A percentile compares a stretch with the other conserved stretches of the same genome.
These are phyloP conservation scores for Carassius auratus DNA, from an alignment of 2,113 vertebrate genomes.

Conservation along the genomic window DNA sequence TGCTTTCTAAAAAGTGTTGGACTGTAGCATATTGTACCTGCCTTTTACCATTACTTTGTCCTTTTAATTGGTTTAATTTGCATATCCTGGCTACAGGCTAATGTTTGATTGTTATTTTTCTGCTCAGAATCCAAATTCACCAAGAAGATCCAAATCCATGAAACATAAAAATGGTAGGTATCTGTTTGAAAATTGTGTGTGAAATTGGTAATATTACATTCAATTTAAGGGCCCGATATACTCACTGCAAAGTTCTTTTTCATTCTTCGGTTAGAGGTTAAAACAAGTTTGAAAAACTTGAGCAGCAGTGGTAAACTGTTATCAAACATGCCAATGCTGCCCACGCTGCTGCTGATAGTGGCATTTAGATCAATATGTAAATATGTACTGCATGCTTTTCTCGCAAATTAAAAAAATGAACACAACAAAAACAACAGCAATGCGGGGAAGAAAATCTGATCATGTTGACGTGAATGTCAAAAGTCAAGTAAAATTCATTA, in stretches of 20 bases:
- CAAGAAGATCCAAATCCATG: conserved; percentile 95
- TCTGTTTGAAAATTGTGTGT: neutral
- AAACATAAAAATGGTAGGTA: conserved; percentile 96
- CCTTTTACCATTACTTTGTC: neutral
- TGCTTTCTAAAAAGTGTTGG: neutral
- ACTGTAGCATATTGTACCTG: neutral
- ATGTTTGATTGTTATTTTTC: conserved; percentile 34
- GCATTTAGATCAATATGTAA: neutral
- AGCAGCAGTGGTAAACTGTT: neutral
- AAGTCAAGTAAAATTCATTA: neutral
- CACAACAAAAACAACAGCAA: too few species aligned
- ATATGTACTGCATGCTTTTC: neutral
- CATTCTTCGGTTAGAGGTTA: neutral
- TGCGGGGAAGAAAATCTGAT: neutral
- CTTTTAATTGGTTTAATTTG: neutral
- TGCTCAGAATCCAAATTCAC: conserved; percentile 94
- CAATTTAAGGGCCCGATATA: neutral
- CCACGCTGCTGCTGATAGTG: neutral
- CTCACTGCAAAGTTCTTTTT: neutral
- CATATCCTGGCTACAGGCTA: neutral
- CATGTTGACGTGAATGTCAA: neutral
- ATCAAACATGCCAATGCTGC: neutral
- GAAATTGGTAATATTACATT: neutral
- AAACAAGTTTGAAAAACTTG: neutral
- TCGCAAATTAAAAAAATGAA: neutral